These are phyloP conservation scores for Ptyas mucosa DNA, from an alignment of 2,113 vertebrate species.

Conservation along the genomic window DNA sequence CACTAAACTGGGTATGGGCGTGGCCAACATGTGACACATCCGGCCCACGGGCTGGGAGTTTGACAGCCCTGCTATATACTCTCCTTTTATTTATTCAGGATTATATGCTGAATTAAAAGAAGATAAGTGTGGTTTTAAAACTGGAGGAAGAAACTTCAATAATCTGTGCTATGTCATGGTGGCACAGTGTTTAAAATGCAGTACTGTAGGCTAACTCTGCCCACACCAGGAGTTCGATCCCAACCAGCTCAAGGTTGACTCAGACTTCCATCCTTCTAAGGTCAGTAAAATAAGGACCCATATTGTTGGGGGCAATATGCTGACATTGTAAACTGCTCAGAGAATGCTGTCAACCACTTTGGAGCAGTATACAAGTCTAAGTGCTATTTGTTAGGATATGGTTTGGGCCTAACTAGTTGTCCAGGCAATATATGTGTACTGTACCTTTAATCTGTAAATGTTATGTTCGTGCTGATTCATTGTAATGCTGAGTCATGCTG, in stretches of 20 bases:
- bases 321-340: neutral
- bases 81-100: neutral
- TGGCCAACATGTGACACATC: no score
- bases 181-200: neutral
- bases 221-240: neutral
- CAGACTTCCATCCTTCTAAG: neutral
- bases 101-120: neutral
- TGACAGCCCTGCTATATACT: neutral
- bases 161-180: neutral
- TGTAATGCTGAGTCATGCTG: no score
- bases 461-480: no score
- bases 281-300: neutral
- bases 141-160: neutral
- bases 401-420: no score
- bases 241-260: neutral
- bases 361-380: neutral
- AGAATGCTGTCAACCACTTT: neutral
- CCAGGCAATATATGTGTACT: no score
- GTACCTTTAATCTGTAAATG: no score
- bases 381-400: no score
- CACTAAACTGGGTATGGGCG: no score
- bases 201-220: neutral
- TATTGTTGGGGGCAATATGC: neutral
- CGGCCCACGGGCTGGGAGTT: no score
- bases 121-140: neutral